Conservation (phyloP, 2,113 vertebrate genomes). For the Dipodomys merriami region DNA sequence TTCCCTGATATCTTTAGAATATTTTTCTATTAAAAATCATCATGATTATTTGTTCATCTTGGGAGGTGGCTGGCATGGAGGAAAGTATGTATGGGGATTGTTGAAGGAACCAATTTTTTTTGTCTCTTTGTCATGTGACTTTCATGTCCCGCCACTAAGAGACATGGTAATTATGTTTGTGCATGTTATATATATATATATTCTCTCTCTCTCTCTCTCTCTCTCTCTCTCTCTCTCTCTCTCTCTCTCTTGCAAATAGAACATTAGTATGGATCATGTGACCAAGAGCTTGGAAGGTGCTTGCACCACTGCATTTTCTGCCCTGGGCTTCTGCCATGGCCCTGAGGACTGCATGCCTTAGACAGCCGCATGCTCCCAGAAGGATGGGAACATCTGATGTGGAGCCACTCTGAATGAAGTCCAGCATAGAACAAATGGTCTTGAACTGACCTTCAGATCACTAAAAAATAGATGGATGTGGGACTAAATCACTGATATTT, state of each 20-base stretch:
- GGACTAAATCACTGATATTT: not conserved
- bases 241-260: not conserved
- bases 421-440: not conserved
- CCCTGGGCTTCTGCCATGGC: not conserved
- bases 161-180: not conserved
- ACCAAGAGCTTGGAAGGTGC: not conserved
- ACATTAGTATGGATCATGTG: not conserved
- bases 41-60: not conserved
- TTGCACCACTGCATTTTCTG: not conserved
- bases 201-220: not conserved
- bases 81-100: not conserved
- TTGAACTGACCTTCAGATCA: not conserved
- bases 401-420: not conserved
- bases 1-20: not conserved
- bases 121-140: not conserved
- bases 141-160: not conserved
- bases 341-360: not conserved
- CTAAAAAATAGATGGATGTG: not conserved
- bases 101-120: not conserved
- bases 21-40: not conserved
- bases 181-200: too few relatives aligned
- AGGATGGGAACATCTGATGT: not conserved
- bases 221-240: not conserved
- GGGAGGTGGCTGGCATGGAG: not conserved
- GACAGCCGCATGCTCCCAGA: not conserved